Percentiles rank a stretch among this genome's conserved stretches.
Evolutionary conservation across 2,888 invertebrate genomes (phyloP).

Genomic region (Argyra leucocephala): DNA sequence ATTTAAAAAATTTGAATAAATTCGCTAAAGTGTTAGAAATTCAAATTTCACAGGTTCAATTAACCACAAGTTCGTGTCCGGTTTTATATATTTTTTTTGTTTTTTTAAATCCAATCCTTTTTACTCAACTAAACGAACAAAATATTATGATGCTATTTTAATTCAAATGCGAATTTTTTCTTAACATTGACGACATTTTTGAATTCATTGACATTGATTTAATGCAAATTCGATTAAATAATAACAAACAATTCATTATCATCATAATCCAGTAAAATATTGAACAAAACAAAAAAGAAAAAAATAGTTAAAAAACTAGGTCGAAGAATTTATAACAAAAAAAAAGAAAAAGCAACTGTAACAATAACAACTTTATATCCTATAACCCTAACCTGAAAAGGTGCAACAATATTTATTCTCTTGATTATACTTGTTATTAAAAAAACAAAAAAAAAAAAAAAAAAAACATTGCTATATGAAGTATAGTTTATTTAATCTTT

Average conservation of each 20-base stretch:
- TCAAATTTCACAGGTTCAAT: no score
- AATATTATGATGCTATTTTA: no score
- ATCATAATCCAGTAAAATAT: neutral
- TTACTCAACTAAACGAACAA: no score
- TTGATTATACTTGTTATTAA: neutral
- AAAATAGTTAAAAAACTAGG: neutral
- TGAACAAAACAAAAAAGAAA: neutral
- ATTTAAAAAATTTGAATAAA: no score
- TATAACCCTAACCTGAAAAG: neutral
- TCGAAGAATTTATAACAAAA: neutral
- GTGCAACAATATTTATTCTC: neutral
- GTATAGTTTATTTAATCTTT: neutral
- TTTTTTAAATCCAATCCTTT: no score
- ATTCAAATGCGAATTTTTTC: no score
- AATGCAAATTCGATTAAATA: conserved; percentile 3
- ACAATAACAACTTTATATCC: neutral
- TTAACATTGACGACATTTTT: neutral
- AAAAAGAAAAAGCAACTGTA: neutral
- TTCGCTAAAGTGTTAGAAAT: no score
- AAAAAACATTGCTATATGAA: no score
- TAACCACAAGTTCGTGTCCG: no score
- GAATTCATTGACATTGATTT: neutral
- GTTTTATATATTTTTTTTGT: no score
- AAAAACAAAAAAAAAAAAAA: no score
- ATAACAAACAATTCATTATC: neutral